Evolutionary conservation across 2,113 vertebrate genomes (phyloP).

Genomic region (Pangasianodon gigas): DNA sequence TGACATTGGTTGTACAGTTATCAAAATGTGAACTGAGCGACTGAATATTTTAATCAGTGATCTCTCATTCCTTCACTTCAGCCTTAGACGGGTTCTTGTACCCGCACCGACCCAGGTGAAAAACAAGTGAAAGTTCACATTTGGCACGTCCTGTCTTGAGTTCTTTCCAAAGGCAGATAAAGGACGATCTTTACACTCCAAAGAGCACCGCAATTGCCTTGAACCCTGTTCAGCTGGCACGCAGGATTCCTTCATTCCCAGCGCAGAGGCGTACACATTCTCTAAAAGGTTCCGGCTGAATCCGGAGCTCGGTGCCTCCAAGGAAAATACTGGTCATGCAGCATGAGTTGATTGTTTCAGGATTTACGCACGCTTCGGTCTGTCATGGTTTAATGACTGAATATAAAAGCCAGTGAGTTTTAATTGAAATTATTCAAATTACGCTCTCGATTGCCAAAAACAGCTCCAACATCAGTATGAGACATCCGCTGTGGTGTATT

Average conservation of each 20-base stretch:
- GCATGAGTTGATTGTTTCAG: slow-evolving; percentile 30
- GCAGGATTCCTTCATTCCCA: neutral
- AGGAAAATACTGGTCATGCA: slow-evolving; percentile 24
- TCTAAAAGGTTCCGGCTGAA: slow-evolving; percentile 9
- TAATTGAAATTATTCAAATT: slow-evolving; percentile 41
- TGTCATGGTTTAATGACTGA: slow-evolving; percentile 30
- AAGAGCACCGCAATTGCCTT: slow-evolving; percentile 19
- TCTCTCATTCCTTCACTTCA: neutral
- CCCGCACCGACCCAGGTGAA: neutral
- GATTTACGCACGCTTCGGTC: slow-evolving; percentile 18
- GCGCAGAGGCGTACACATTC: neutral
- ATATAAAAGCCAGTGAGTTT: slow-evolving; percentile 25
- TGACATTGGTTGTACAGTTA: neutral
- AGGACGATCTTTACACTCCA: slow-evolving; percentile 12
- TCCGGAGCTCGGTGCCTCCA: neutral
- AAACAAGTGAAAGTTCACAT: slow-evolving; percentile 12
- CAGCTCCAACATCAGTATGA: neutral
- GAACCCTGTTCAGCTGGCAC: slow-evolving; percentile 12
- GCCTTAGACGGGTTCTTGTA: neutral
- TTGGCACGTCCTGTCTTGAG: neutral
- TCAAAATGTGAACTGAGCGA: neutral
- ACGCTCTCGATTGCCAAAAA: slow-evolving; percentile 1
- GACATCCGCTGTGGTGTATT: neutral
- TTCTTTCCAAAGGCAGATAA: slow-evolving; percentile 3
- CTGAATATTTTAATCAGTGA: neutral